Percentiles rank a stretch among this genome's conserved stretches.
Conservation (phyloP, 2,797 vertebrate species). For the Onychomys leucogaster region DNA sequence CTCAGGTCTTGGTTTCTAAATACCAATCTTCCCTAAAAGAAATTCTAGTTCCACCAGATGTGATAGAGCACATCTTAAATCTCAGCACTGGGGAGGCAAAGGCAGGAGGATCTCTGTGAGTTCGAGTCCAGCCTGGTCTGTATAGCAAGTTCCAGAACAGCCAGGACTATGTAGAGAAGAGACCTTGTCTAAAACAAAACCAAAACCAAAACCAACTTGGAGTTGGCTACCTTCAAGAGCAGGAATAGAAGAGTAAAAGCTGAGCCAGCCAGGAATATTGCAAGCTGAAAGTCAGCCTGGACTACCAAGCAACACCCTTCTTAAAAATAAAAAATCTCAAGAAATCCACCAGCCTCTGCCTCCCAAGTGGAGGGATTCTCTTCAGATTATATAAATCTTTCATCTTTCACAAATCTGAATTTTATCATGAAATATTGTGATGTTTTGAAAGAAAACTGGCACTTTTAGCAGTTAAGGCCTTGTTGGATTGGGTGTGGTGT, state of each 20-base stretch:
- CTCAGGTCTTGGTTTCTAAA: not conserved
- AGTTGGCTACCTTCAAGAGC: not conserved
- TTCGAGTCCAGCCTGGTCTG: not conserved
- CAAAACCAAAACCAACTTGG: not conserved
- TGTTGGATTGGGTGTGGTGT: not conserved
- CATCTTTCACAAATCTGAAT: not conserved
- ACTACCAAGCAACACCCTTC: not conserved
- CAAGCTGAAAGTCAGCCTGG: not conserved
- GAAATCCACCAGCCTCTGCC: not conserved
- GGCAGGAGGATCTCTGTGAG: not conserved
- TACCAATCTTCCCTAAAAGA: slow-evolving; percentile 27
- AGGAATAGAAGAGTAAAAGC: not conserved
- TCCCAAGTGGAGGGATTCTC: not conserved
- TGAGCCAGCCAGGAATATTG: not conserved
- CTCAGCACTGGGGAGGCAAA: not conserved
- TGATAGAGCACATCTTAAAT: not conserved
- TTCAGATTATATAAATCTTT: not conserved
- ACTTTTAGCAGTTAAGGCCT: not conserved
- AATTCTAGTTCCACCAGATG: not conserved
- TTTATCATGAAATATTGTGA: not conserved
- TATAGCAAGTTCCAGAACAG: not conserved
- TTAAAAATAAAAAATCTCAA: not conserved
- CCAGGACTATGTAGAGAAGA: not conserved
- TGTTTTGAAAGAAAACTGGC: not conserved
- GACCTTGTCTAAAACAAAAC: not conserved